Percentiles rank a stretch among this genome's conserved stretches.
phyloP scores from a whole-genome alignment of 2,113 vertebrate species.

The Tauraco erythrolophus region DNA sequence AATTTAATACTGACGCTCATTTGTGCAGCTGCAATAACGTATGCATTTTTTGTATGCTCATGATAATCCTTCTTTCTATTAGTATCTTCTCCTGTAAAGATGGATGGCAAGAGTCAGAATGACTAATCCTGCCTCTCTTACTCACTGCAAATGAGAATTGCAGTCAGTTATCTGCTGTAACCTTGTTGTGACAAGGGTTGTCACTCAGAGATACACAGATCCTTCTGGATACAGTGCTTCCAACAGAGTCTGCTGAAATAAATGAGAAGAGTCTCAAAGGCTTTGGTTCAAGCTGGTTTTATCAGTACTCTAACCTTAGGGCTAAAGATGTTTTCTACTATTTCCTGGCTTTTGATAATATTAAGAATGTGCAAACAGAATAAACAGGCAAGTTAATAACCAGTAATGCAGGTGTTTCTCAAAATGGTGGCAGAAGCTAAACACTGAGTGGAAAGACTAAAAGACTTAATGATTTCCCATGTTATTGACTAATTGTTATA shows the following conservation, averaged over 20 bases:
- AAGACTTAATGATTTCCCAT: not conserved
- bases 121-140: slow-evolving; percentile 2
- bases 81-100: not conserved
- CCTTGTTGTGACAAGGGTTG: slow-evolving; percentile 17
- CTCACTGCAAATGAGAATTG: not conserved
- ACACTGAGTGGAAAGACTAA: not conserved
- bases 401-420: not conserved
- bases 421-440: not conserved
- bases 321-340: not conserved
- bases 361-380: not conserved
- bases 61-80: not conserved
- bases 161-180: slow-evolving; percentile 39
- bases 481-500: not conserved
- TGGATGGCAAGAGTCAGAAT: not conserved
- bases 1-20: not conserved
- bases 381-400: not conserved
- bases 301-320: not conserved
- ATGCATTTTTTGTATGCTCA: not conserved
- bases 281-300: not conserved
- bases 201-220: slow-evolving; percentile 9
- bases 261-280: not conserved
- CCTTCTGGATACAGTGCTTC: not conserved
- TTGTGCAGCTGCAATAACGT: not conserved
- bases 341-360: not conserved
- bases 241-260: not conserved